Base-by-base conservation (phyloP, 1,140 invertebrate species). In the Chelonus insularis region DNA sequence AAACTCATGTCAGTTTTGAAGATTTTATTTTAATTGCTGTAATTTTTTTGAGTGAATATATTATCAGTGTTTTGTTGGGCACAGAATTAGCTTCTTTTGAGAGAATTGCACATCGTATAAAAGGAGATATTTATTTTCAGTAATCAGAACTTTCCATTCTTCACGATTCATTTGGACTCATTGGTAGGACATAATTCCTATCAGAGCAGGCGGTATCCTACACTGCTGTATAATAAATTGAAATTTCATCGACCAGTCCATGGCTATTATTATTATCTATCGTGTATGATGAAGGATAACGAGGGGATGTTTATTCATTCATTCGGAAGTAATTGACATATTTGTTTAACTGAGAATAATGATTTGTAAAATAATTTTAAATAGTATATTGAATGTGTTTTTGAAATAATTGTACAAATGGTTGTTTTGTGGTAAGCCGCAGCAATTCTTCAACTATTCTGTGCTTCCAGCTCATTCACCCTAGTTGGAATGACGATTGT, bases 141-240 rank as follows among this genome's bases (percentile, higher is more conserved):
- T 12, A n/a, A 1, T 9, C 20, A 9, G 34, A 55, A 21, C n/a
- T 9, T 48, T 58, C 56, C 48, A 48, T 58, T 58, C 36, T 47
- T 58, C 43, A 58, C 34, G 39, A 58, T 48, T 58, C 45, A 58
- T 48, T 50, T 32, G 43, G 20, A 12, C 51, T 51, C 50, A 59
- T 48, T 39, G 41, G 18, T 18, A 18, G 4, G 7, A 57, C 32
- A 57, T 47, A 47, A 57, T 57, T 57, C 11, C 41, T 39, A 45
- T 18, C 6, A 4, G 43, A 18, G 25, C 18, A 45, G 12, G 2
- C 25, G 11, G 11, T 20, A 18, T 11, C 25, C 29, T 23, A n/a
- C n/a, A n/a, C n/a, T n/a, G n/a, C 45, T 29, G 6, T 14, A 23
- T 36, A 16, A 60, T 60, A 60, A 60, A 60, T 60, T 60, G 34